Evolutionary conservation across 2,888 invertebrate species (phyloP).

Genomic region (Mythimna loreyi): DNA sequence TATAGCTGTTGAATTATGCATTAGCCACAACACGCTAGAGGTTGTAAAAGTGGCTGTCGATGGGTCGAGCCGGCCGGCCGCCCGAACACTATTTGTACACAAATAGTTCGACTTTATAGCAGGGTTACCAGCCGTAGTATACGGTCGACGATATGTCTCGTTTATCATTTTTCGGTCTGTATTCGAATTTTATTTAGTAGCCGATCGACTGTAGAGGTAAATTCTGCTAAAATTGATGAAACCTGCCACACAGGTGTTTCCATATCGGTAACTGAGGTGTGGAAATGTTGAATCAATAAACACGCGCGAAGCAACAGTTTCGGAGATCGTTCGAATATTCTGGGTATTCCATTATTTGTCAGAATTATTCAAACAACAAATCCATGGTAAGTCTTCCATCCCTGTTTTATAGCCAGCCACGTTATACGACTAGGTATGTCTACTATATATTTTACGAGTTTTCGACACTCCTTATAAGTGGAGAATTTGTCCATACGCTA

Average conservation of each 20-base stretch:
- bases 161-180: conserved; percentile 36
- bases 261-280: not conserved
- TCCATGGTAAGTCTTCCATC: conserved; percentile 56
- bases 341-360: conserved; percentile 28
- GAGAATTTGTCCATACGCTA: conserved; percentile 80
- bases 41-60: conserved; percentile 81
- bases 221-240: conserved; percentile 28
- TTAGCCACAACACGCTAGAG: conserved; percentile 77
- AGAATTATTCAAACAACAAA: conserved; percentile 52
- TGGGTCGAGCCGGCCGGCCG: conserved; percentile 58
- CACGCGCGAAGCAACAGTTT: not conserved
- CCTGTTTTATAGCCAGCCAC: conserved; percentile 76
- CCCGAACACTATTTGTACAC: conserved; percentile 66
- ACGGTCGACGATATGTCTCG: conserved; percentile 24
- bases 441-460: conserved; percentile 75
- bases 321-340: conserved; percentile 8
- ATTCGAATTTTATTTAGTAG: conserved; percentile 44
- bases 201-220: conserved; percentile 11
- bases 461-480: conserved; percentile 76
- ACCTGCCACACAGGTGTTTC: not conserved
- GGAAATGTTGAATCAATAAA: conserved; percentile 4
- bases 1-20: conserved; percentile 89
- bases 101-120: conserved; percentile 57
- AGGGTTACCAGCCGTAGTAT: conserved; percentile 44
- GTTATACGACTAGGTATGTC: conserved; percentile 71